Evolutionary conservation across 2,888 invertebrate species (phyloP).

Genomic region (Branchellion lobata): DNA sequence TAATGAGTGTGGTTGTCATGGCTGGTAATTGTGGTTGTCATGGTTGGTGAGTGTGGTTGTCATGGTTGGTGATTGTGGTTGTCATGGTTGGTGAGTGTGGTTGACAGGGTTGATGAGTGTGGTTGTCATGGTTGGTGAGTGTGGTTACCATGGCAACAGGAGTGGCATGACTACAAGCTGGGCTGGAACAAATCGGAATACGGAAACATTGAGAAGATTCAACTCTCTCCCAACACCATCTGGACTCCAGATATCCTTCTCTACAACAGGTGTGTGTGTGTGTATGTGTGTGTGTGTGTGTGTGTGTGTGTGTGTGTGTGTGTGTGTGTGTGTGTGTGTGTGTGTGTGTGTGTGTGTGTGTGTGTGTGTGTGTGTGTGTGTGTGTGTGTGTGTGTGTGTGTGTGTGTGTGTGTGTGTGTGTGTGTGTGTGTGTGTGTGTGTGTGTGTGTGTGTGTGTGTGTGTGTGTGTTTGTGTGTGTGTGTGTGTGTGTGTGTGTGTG

Average conservation of each 20-base stretch:
- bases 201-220: conserved; percentile 54
- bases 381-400: conserved; percentile 19
- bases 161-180: conserved; percentile 55
- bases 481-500: conserved; percentile 23
- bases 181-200: conserved; percentile 53
- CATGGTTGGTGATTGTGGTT: too few species aligned
- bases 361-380: conserved; percentile 22
- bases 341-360: conserved; percentile 22
- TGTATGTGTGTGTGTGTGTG: conserved; percentile 17
- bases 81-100: too few species aligned
- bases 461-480: conserved; percentile 18
- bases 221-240: conserved; percentile 53
- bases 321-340: conserved; percentile 22
- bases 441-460: conserved; percentile 23
- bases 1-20: too few species aligned
- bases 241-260: conserved; percentile 56
- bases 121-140: too few species aligned
- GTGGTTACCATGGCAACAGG: too few species aligned
- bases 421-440: conserved; percentile 23
- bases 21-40: too few species aligned
- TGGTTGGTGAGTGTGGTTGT: too few species aligned
- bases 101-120: too few species aligned
- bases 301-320: conserved; percentile 11
- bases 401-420: conserved; percentile 19
- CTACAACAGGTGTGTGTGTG: conserved; percentile 54